These are phyloP conservation scores for Muscicapa striata DNA, from an alignment of 2,797 vertebrate species.

Conservation along the genomic window DNA sequence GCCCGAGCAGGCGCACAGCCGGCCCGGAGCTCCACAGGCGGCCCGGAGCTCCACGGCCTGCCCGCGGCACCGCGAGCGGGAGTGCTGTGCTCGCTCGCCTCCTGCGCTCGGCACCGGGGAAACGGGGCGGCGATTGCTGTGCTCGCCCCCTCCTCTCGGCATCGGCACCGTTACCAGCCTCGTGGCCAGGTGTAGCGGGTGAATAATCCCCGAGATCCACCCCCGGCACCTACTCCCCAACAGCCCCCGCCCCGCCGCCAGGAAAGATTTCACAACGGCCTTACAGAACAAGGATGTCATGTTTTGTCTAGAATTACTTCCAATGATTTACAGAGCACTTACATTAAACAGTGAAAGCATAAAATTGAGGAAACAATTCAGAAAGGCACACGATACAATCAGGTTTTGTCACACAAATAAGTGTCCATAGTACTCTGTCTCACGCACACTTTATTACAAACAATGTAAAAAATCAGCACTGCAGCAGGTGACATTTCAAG, in stretches of 20 bases:
- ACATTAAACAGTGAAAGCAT: conserved; percentile 42
- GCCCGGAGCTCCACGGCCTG: too few species aligned
- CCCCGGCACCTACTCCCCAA: background rate
- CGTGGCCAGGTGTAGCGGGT: background rate
- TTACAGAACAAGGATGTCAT: background rate
- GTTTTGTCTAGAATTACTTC: conserved; percentile 10
- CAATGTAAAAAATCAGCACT: background rate
- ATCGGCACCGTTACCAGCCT: background rate
- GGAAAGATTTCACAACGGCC: background rate
- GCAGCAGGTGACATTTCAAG: background rate
- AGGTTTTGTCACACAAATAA: conserved; percentile 23
- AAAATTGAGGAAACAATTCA: conserved; percentile 2
- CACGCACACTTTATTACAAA: conserved; percentile 31
- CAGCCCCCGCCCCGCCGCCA: background rate
- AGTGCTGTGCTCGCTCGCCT: rapidly evolving
- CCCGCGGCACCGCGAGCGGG: too few species aligned
- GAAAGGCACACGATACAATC: conserved; percentile 57
- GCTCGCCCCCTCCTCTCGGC: too few species aligned
- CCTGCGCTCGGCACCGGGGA: too few species aligned
- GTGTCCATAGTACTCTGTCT: background rate
- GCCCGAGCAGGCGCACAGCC: too few species aligned
- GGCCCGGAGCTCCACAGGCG: too few species aligned
- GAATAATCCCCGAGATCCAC: background rate
- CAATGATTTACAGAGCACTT: conserved; percentile 40
- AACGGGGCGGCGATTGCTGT: rapidly evolving